These are phyloP conservation scores for Neogobius melanostomus DNA, from an alignment of 2,113 vertebrate species.

Conservation along the genomic window DNA sequence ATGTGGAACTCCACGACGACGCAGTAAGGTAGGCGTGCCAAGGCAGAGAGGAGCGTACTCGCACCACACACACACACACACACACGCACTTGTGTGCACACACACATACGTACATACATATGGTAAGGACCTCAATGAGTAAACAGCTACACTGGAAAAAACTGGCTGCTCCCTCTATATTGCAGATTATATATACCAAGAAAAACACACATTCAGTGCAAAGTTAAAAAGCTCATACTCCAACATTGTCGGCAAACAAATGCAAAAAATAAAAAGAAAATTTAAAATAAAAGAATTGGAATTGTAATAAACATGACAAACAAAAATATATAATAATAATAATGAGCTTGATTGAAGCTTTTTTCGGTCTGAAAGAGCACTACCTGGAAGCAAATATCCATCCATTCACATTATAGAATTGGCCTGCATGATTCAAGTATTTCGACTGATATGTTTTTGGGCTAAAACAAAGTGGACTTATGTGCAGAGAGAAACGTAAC, in stretches of 20 bases:
- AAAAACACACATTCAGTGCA: slow-evolving; percentile 95
- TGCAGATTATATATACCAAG: slow-evolving; percentile 86
- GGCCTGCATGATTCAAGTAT: slow-evolving; percentile 99
- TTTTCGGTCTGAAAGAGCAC: slow-evolving; percentile 87
- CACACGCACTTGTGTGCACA: slow-evolving; percentile 36
- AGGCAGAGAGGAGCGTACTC: slow-evolving; percentile 94
- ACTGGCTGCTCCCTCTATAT: slow-evolving; percentile 86
- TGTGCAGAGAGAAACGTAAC: slow-evolving; percentile 95
- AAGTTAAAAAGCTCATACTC: slow-evolving; percentile 94
- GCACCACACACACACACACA: slow-evolving; percentile 44
- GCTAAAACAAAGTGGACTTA: slow-evolving; percentile 98
- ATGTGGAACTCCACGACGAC: slow-evolving; percentile 92
- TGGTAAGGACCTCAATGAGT: slow-evolving; percentile 92
- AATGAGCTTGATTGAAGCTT: slow-evolving; percentile 89
- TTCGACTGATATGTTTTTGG: slow-evolving; percentile 99
- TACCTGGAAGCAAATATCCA: slow-evolving; percentile 98
- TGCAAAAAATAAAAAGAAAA: slow-evolving; percentile 68
- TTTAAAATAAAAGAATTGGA: slow-evolving; percentile 75
- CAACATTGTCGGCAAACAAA: slow-evolving; percentile 89
- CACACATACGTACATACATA: slow-evolving; percentile 40
- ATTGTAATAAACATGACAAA: slow-evolving; percentile 88
- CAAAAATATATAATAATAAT: slow-evolving; percentile 71
- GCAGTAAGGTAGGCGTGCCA: slow-evolving; percentile 92
- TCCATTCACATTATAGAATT: slow-evolving; percentile 99
- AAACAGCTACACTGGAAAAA: slow-evolving; percentile 93